Conservation (phyloP, 2,113 vertebrate species). For the Cyprinodon tularosa region DNA sequence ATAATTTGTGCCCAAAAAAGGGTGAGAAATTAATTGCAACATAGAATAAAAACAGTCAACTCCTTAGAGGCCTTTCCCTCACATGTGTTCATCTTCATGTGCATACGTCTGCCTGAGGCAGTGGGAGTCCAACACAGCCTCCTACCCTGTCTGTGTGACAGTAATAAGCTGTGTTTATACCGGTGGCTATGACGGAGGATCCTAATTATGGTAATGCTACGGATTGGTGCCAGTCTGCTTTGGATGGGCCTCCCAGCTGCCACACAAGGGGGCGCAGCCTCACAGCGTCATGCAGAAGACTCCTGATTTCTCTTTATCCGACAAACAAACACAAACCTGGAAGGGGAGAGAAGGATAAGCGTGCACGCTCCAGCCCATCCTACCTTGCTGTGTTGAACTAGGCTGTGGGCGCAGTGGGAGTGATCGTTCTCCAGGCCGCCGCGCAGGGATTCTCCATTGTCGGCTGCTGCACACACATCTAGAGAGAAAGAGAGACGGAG, state of each 20-base stretch:
- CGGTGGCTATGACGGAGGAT: conserved; percentile 61
- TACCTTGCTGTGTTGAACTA: conserved; percentile 80
- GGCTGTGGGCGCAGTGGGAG: conserved; percentile 60
- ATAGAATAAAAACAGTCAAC: neutral
- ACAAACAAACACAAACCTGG: conserved; percentile 14
- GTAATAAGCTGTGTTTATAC: conserved; percentile 76
- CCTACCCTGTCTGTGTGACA: conserved; percentile 49
- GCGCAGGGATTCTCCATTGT: conserved; percentile 31
- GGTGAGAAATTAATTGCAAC: neutral
- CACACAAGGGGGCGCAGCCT: conserved; percentile 23
- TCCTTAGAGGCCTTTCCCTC: neutral
- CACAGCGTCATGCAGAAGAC: neutral
- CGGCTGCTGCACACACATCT: conserved; percentile 75
- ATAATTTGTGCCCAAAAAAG: neutral
- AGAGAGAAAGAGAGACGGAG: conserved; percentile 21
- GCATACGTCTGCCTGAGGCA: conserved; percentile 10
- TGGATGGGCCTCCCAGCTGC: conserved; percentile 52
- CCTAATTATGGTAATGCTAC: conserved; percentile 70
- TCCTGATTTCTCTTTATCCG: neutral
- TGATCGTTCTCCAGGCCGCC: conserved; percentile 60
- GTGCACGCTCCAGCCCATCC: conserved; percentile 19
- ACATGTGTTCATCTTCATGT: conserved; percentile 6
- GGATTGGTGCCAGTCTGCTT: conserved; percentile 62
- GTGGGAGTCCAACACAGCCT: conserved; percentile 33
- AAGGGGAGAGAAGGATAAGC: neutral